Percentiles rank a stretch among this genome's conserved stretches.
Evolutionary conservation across 2,113 vertebrate species (phyloP).

Genomic region (Micromys minutus): DNA sequence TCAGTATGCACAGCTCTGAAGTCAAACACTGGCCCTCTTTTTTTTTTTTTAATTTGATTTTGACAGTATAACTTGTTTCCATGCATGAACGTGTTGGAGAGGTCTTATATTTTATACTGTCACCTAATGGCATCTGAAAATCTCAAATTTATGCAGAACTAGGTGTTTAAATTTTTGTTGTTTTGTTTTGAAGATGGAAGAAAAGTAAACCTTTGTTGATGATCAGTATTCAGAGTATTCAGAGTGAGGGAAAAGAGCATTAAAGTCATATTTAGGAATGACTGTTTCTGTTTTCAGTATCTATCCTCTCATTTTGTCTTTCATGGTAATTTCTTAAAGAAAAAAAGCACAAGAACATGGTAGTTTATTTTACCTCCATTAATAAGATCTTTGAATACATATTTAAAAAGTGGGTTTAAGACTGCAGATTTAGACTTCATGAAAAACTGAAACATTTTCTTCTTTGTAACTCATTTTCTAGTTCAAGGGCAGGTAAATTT

Average conservation of each 20-base stretch:
- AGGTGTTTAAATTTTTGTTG: background rate
- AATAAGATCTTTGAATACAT: conserved; percentile 19
- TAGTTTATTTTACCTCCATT: conserved; percentile 21
- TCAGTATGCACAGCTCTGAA: background rate
- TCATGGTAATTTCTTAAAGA: conserved; percentile 33
- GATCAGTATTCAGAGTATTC: conserved; percentile 55
- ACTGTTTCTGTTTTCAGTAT: conserved; percentile 51
- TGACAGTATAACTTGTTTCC: conserved; percentile 42
- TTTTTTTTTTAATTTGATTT: conserved; percentile 3
- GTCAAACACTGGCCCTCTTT: background rate
- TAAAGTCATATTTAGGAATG: conserved; percentile 6
- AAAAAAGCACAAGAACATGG: conserved; percentile 27
- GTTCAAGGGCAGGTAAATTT: background rate
- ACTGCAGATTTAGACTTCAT: background rate
- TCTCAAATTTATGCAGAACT: conserved; percentile 26
- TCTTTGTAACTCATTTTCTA: background rate
- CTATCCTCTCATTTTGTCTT: conserved; percentile 21
- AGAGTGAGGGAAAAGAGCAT: conserved; percentile 58
- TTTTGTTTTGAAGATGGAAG: background rate
- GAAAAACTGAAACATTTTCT: background rate
- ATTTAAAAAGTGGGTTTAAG: background rate
- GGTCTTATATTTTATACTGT: conserved; percentile 36
- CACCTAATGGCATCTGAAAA: background rate
- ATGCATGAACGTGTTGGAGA: background rate
- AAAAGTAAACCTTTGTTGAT: background rate